These are phyloP conservation scores for Nomada goodeniana DNA, from an alignment of 2,888 invertebrate species.

Conservation along the genomic window DNA sequence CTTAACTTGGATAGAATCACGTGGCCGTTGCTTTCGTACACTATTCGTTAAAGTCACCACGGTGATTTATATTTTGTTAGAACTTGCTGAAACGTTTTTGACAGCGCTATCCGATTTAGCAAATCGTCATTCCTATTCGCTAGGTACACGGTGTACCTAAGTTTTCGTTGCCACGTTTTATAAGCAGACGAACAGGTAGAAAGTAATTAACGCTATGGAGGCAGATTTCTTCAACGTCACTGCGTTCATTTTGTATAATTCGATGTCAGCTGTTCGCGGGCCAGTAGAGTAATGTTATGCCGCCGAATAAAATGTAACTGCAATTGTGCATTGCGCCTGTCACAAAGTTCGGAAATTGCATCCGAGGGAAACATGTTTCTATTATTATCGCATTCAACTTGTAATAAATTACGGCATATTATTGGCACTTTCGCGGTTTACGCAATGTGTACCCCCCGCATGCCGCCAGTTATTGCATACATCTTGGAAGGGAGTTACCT, in stretches of 20 bases:
- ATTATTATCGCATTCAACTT: constrained; percentile 7
- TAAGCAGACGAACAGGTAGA: too few species aligned
- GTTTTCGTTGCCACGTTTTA: neutral
- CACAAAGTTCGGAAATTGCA: neutral
- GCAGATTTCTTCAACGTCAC: neutral
- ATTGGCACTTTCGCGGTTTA: constrained; percentile 38
- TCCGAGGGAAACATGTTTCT: neutral
- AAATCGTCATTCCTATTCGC: neutral
- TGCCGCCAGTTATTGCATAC: constrained; percentile 29
- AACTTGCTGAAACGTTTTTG: constrained; percentile 37
- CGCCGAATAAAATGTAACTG: neutral
- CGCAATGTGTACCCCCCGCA: neutral
- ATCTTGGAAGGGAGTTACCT: constrained; percentile 13
- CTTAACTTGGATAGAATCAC: constrained; percentile 70
- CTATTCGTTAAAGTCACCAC: constrained; percentile 56
- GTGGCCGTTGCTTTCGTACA: constrained; percentile 51
- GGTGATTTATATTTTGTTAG: constrained; percentile 62
- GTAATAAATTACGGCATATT: constrained; percentile 36
- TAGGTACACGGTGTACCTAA: neutral
- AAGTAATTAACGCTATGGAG: neutral
- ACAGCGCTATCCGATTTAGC: constrained; percentile 22
- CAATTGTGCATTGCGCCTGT: neutral
- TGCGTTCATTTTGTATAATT: too few species aligned
- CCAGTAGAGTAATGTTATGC: too few species aligned
- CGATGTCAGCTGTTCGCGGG: too few species aligned